Evolutionary conservation across 2,113 vertebrate species (phyloP), one percentile per base, ranked within the genome.

Genomic region (Podarcis muralis): DNA sequence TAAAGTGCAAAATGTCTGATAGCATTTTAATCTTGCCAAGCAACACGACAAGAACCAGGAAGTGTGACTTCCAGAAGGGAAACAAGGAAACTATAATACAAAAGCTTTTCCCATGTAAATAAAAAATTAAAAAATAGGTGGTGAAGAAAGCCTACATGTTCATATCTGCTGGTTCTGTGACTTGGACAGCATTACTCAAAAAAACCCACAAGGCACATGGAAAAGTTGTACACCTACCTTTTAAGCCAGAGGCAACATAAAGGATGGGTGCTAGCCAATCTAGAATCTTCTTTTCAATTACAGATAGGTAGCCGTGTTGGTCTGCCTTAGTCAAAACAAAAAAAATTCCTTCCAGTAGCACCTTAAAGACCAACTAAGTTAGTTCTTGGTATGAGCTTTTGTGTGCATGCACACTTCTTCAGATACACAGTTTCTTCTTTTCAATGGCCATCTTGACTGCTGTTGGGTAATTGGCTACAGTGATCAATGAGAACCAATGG

Each of bases 401-500:
- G n/a, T n/a, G n/a, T n/a, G n/a, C n/a, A n/a, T n/a, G n/a, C n/a
- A n/a, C n/a, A n/a, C n/a, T n/a, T n/a, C n/a, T n/a, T n/a, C n/a
- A n/a, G n/a, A n/a, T n/a, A n/a, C n/a, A n/a, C n/a, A n/a, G n/a
- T n/a, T n/a, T 66, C 35, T 53, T 88, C 81, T 83, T 77, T 40
- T 76, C 74, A 32, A 15, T 57, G 68, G 81, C 40, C 71, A 83
- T 37, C 8, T 83, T 76, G 37, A 75, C 65, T 77, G 40, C 30
- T 77, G 9, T 35, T 88, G 72, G 71, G 12, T 37, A 88, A 69
- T 77, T 88, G 40, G 72, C n/a, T 77, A 30, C 43, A 83, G 68
- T 77, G 32, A 83, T 83, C n/a, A 30, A 82, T 88, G 25, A 87
- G 81, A 35, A 87, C n/a, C 25, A 74, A 81, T 81, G 48, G 32